Conservation (phyloP, 2,113 vertebrate species). For the Corythornis vintsioides region DNA sequence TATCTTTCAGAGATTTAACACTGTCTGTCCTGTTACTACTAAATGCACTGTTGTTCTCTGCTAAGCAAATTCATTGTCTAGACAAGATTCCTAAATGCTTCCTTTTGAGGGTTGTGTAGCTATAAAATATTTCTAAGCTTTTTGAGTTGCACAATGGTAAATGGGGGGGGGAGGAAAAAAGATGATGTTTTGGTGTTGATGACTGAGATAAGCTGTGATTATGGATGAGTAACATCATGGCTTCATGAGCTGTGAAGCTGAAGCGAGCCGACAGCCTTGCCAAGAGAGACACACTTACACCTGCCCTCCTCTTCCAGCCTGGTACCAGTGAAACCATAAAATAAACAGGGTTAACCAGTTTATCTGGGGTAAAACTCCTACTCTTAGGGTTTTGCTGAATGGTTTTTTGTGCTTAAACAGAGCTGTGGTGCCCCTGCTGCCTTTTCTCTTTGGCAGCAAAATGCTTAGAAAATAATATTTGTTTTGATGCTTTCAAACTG, state of each 20-base stretch:
- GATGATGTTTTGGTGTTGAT: not conserved
- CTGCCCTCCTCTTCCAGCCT: not conserved
- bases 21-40: not conserved
- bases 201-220: not conserved
- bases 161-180: not conserved
- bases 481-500: not conserved
- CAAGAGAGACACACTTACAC: fast-evolving
- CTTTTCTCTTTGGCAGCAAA: not conserved
- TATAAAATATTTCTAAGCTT: not conserved
- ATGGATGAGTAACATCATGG: not conserved
- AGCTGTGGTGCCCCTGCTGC: not conserved
- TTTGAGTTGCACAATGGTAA: not conserved
- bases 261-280: not conserved
- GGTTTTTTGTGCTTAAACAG: not conserved
- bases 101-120: fast-evolving
- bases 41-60: not conserved
- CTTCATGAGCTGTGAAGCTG: not conserved
- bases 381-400: not conserved
- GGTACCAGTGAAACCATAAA: not conserved
- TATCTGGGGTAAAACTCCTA: not conserved
- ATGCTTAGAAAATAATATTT: not conserved
- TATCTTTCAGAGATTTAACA: not conserved
- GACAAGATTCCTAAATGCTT: not conserved
- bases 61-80: not conserved
- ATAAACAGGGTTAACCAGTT: fast-evolving